Conservation (phyloP, 2,797 vertebrate species). For the Girardinus metallicus region DNA sequence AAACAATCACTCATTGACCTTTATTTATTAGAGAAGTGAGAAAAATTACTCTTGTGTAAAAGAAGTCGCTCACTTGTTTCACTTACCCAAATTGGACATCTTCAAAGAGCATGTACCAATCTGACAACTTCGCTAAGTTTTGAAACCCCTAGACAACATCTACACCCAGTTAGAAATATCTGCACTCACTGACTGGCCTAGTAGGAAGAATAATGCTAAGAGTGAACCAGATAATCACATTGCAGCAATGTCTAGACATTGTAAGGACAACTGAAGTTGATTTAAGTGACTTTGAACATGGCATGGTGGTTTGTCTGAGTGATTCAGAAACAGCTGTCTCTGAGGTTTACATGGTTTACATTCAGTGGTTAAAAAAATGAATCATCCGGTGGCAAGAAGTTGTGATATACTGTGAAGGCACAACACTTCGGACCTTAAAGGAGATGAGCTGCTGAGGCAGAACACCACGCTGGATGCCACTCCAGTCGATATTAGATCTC, state of each 20-base stretch:
- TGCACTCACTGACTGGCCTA: too few relatives aligned
- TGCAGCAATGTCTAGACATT: neutral
- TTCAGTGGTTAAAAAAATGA: neutral
- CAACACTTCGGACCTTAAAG: neutral
- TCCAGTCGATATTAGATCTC: neutral
- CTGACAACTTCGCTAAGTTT: neutral
- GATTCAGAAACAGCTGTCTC: neutral
- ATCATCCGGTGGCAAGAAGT: neutral
- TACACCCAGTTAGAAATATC: neutral
- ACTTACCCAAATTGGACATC: neutral
- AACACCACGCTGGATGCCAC: neutral
- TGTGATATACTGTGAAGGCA: neutral
- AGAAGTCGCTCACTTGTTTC: neutral
- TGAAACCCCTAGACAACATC: neutral
- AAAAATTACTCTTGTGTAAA: neutral
- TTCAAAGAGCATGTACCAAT: neutral
- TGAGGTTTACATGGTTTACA: neutral
- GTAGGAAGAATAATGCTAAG: neutral
- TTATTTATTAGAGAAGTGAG: neutral
- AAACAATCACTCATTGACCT: neutral
- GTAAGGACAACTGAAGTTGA: neutral
- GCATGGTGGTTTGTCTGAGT: neutral
- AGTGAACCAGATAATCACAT: neutral
- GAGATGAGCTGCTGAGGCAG: neutral
- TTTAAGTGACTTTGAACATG: neutral